Conservation (phyloP, 2,113 vertebrate genomes). For the Notothenia rossii region DNA sequence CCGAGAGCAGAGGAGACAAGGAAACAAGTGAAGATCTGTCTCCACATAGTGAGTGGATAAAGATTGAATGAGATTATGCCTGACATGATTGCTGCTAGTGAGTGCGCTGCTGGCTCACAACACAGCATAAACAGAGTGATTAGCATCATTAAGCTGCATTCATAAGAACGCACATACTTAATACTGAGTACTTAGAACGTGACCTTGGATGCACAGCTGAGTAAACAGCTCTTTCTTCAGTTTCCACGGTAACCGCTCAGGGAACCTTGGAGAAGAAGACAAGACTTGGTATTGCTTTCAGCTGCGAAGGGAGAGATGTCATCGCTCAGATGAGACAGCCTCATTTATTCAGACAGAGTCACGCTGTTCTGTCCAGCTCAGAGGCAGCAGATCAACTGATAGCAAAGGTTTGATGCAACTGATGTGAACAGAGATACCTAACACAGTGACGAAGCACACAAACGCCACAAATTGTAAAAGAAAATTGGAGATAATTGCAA, state of each 20-base stretch:
- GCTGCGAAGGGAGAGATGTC: neutral
- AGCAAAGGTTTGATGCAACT: neutral
- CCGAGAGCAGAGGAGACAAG: neutral
- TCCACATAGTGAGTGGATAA: neutral
- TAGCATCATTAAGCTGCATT: slow-evolving; percentile 23
- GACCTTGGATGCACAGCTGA: slow-evolving; percentile 27
- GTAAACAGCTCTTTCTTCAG: slow-evolving; percentile 18
- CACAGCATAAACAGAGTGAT: neutral
- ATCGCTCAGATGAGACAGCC: neutral
- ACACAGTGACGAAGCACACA: too few relatives aligned
- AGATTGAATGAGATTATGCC: neutral
- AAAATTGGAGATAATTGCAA: too few relatives aligned
- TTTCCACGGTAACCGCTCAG: slow-evolving; percentile 40
- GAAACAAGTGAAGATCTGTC: neutral
- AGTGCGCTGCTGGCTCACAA: neutral
- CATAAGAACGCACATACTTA: slow-evolving; percentile 2
- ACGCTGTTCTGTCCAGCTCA: neutral
- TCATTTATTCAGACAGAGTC: neutral
- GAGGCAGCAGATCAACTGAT: neutral
- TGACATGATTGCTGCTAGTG: neutral
- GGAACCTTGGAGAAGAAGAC: slow-evolving; percentile 1
- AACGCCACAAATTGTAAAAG: too few relatives aligned
- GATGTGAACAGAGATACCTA: too few relatives aligned
- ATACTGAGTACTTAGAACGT: neutral
- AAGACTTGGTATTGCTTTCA: slow-evolving; percentile 1